phyloP scores from a whole-genome alignment of 2,113 vertebrate genomes.

The Pluvialis apricaria region DNA sequence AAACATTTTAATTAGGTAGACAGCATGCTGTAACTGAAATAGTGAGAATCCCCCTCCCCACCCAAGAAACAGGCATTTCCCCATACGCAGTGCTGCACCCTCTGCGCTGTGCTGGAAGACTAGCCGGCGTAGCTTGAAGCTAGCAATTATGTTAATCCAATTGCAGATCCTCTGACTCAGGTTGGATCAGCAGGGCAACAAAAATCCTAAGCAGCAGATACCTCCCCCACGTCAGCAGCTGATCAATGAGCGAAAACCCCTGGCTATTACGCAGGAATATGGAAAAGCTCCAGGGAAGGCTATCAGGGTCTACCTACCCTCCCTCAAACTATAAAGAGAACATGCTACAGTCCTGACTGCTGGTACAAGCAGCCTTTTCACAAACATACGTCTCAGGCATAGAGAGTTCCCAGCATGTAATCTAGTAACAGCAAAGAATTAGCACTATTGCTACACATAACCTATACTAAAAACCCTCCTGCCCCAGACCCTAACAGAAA shows the following conservation, averaged over 20 bases:
- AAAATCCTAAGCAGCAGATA: not conserved
- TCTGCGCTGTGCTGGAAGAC: not conserved
- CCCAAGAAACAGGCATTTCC: not conserved
- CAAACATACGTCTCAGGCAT: not conserved
- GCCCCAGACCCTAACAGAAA: not conserved
- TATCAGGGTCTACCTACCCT: not conserved
- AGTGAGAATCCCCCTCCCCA: not conserved
- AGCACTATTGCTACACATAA: not conserved
- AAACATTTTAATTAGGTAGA: not conserved
- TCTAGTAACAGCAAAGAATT: not conserved
- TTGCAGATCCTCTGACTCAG: not conserved
- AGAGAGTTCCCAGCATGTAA: not conserved
- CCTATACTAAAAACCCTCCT: not conserved
- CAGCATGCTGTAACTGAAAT: not conserved
- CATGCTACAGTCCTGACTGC: not conserved
- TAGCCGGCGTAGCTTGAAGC: not conserved
- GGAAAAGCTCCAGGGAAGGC: not conserved
- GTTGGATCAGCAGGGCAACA: not conserved
- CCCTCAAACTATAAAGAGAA: not conserved
- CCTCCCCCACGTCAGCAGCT: not conserved
- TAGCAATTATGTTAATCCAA: not conserved
- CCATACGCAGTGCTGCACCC: not conserved
- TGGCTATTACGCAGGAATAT: fast-evolving
- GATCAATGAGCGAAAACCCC: not conserved
- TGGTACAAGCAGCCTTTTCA: not conserved